Conservation (phyloP, 2,797 vertebrate genomes). For the Smutsia gigantea region DNA sequence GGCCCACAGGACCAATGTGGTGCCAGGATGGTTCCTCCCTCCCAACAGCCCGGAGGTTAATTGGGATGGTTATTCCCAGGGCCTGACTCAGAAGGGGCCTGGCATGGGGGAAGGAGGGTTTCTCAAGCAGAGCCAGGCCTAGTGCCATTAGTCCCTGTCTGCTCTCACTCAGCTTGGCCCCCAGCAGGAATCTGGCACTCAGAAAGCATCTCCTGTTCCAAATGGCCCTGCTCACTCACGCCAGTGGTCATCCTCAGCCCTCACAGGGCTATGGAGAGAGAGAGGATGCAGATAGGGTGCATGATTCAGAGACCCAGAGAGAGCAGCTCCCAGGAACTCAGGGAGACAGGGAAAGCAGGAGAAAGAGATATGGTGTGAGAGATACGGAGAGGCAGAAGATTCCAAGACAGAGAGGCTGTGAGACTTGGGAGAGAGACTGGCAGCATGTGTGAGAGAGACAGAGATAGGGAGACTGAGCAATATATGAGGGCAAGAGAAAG, state of each 20-base stretch:
- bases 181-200: not conserved
- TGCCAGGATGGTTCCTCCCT: not conserved
- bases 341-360: not conserved
- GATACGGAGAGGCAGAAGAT: not conserved
- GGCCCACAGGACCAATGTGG: fast-evolving
- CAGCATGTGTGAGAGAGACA: not conserved
- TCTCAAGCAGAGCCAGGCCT: not conserved
- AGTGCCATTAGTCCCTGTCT: not conserved
- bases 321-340: not conserved
- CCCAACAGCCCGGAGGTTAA: not conserved
- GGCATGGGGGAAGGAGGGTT: not conserved
- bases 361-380: not conserved
- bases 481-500: not conserved
- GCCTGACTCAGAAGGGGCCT: not conserved
- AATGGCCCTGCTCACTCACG: not conserved
- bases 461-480: not conserved
- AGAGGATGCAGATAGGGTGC: not conserved
- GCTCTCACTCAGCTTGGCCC: not conserved
- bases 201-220: not conserved
- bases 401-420: not conserved
- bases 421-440: not conserved
- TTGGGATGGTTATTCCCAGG: not conserved
- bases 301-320: not conserved
- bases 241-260: not conserved
- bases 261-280: not conserved